These are phyloP conservation scores for Ceratina calcarata DNA, from an alignment of 1,140 invertebrate genomes.

Conservation along the genomic window DNA sequence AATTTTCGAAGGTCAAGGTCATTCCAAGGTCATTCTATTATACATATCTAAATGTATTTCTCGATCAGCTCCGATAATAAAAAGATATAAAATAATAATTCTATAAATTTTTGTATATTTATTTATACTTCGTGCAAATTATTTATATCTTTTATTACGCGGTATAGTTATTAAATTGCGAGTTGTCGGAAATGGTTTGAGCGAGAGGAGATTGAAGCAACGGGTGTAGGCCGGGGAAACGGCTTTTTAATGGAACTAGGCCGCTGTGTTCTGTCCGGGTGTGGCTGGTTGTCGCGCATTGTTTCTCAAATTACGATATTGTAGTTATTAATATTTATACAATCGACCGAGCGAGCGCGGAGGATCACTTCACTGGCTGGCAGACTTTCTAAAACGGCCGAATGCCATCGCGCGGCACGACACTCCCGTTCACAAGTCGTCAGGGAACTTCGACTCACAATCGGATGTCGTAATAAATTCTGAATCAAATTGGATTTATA, in stretches of 20 bases:
- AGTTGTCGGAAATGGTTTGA: neutral
- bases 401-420: slow-evolving; percentile 54
- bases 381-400: slow-evolving; percentile 73
- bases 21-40: too few relatives aligned
- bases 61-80: too few relatives aligned
- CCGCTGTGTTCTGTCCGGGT: slow-evolving; percentile 68
- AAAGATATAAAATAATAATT: too few relatives aligned
- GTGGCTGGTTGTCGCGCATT: slow-evolving; percentile 66
- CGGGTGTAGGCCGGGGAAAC: slow-evolving; percentile 28
- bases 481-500: too few relatives aligned
- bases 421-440: neutral
- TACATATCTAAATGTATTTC: too few relatives aligned
- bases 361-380: slow-evolving; percentile 47
- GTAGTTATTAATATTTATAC: slow-evolving; percentile 78
- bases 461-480: too few relatives aligned
- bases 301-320: slow-evolving; percentile 74
- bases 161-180: too few relatives aligned
- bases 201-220: neutral
- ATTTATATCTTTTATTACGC: too few relatives aligned
- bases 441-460: too few relatives aligned
- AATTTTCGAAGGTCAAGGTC: too few relatives aligned
- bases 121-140: too few relatives aligned
- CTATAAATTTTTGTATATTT: too few relatives aligned
- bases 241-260: slow-evolving; percentile 53
- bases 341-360: slow-evolving; percentile 41